phyloP scores from a whole-genome alignment of 35 echinoderm and acorn worm genomes.

The Apostichopus japonicus region DNA sequence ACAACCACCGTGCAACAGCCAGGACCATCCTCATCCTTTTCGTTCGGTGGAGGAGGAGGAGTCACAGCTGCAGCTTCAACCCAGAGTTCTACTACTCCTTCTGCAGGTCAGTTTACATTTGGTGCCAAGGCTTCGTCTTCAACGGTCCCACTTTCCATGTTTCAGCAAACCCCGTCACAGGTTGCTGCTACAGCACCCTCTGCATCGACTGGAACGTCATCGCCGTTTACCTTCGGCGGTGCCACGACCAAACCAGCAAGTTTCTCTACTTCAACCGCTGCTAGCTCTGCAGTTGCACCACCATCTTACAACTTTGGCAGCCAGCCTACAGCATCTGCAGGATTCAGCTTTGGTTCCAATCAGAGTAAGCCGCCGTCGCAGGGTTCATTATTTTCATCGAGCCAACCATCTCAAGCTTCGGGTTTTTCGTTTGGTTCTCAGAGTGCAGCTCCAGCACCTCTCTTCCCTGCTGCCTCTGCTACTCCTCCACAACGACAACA shows the following conservation, averaged over 20 bases:
- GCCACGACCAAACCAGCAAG: background rate
- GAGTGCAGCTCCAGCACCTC: background rate
- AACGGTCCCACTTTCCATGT: background rate
- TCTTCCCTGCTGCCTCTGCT: slow-evolving; percentile 1
- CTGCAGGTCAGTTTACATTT: background rate
- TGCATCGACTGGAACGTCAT: background rate
- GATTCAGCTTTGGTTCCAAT: slow-evolving; percentile 19
- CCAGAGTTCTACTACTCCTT: background rate
- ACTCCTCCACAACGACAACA: background rate
- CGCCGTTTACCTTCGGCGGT: slow-evolving; percentile 11
- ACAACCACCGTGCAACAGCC: background rate
- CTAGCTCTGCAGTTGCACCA: background rate
- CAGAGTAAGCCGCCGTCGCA: slow-evolving; percentile 22
- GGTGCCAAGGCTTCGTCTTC: background rate
- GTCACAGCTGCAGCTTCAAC: background rate
- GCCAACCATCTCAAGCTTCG: background rate
- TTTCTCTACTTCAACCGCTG: background rate
- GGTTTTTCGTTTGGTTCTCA: slow-evolving; percentile 13
- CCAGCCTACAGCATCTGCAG: background rate
- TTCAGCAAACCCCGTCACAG: background rate
- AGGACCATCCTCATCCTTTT: background rate
- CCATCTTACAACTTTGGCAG: slow-evolving; percentile 20
- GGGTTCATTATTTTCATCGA: background rate
- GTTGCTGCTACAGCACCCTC: background rate
- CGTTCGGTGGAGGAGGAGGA: background rate